Evolutionary conservation across 2,113 vertebrate genomes (phyloP).

Genomic region (Nycticorax nycticorax): DNA sequence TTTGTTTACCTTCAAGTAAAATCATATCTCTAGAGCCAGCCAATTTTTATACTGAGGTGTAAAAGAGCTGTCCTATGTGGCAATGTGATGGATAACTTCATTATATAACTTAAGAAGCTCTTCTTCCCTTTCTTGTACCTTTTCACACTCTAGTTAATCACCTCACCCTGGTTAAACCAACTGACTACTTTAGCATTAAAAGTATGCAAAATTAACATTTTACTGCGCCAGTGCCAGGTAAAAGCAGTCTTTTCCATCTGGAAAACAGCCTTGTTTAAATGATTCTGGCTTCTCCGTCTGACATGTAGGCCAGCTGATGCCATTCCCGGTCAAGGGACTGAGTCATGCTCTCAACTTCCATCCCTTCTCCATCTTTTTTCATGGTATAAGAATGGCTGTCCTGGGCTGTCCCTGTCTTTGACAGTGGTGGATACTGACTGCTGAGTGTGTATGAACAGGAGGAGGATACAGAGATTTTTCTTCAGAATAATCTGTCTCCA

Average conservation of each 20-base stretch:
- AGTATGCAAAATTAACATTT: constrained; percentile 3
- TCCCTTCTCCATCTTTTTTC: not conserved
- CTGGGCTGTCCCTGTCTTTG: not conserved
- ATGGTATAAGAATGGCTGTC: not conserved
- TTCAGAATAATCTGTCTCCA: not conserved
- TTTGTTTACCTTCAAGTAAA: constrained; percentile 58
- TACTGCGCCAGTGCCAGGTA: not conserved
- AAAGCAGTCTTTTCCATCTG: not conserved
- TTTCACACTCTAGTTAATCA: constrained; percentile 36
- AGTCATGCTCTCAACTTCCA: not conserved
- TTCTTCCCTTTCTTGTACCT: constrained; percentile 63
- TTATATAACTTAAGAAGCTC: constrained; percentile 32
- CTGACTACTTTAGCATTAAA: not conserved
- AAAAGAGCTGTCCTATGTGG: constrained; percentile 6
- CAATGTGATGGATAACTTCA: constrained; percentile 51
- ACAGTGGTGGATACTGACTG: not conserved
- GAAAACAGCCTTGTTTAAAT: not conserved
- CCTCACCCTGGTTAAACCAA: not conserved
- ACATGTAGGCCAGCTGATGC: not conserved
- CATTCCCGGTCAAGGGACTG: not conserved
- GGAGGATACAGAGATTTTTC: not conserved
- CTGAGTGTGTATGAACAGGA: not conserved
- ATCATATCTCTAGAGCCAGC: constrained; percentile 17
- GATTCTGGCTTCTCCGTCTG: not conserved
- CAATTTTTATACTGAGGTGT: constrained; percentile 10